phyloP scores from a whole-genome alignment of 2,888 invertebrate genomes.

The Pachydiplax longipennis region DNA sequence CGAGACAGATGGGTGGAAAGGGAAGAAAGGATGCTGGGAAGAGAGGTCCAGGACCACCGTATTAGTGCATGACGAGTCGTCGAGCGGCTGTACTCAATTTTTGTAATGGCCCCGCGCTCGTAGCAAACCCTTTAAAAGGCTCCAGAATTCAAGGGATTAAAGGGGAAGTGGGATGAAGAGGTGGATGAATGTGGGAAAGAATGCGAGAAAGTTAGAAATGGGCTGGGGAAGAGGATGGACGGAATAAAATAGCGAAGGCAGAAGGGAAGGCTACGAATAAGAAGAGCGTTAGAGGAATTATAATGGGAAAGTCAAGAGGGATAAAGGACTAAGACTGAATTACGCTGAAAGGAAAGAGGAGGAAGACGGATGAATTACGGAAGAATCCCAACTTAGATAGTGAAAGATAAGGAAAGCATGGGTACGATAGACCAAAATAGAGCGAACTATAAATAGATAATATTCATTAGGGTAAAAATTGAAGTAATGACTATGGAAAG shows the following conservation, averaged over 20 bases:
- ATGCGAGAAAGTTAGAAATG: not conserved
- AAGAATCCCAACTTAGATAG: not conserved
- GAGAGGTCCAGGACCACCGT: not conserved
- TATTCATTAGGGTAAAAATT: too few relatives aligned
- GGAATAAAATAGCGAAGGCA: not conserved
- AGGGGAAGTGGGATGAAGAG: not conserved
- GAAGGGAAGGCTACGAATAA: not conserved
- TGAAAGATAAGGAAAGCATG: too few relatives aligned
- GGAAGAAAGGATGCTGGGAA: not conserved
- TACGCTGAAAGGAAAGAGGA: too few relatives aligned
- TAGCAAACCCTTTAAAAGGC: constrained; percentile 33
- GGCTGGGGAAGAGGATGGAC: not conserved
- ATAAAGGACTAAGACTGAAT: not conserved
- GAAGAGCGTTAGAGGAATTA: too few relatives aligned
- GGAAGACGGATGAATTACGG: not conserved
- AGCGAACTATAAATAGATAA: too few relatives aligned
- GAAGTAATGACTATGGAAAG: too few relatives aligned
- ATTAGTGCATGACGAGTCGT: not conserved
- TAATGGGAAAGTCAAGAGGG: not conserved
- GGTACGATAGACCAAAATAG: too few relatives aligned
- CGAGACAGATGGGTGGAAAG: not conserved
- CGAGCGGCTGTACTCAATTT: constrained; percentile 33
- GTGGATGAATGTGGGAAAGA: not conserved
- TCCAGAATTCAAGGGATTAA: constrained; percentile 8
- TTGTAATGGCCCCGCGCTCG: constrained; percentile 30